Evolutionary conservation across 2,888 invertebrate genomes (phyloP).

Genomic region (Alsophila aescularia): DNA sequence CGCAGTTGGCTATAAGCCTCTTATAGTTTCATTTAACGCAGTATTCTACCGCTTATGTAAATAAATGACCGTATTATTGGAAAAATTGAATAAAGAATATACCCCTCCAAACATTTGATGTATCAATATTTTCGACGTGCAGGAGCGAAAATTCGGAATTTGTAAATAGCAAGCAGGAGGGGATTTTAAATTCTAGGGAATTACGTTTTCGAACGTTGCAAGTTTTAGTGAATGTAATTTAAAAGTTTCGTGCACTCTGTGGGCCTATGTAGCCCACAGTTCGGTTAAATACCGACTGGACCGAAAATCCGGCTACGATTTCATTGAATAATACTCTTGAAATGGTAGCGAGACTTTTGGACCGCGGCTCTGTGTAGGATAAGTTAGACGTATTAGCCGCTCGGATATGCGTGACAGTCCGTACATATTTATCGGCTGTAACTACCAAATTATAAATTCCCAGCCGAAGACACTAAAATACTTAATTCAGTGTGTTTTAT

Average conservation of each 20-base stretch:
- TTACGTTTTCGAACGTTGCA: slow-evolving; percentile 39
- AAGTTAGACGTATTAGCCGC: slow-evolving; percentile 50
- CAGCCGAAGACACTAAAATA: slow-evolving; percentile 46
- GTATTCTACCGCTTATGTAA: slow-evolving; percentile 70
- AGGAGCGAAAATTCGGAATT: slow-evolving; percentile 49
- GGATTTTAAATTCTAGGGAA: slow-evolving; percentile 64
- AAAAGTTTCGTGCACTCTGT: slow-evolving; percentile 51
- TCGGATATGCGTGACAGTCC: slow-evolving; percentile 24
- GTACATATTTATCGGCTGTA: neutral
- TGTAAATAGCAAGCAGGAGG: slow-evolving; percentile 56
- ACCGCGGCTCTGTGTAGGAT: slow-evolving; percentile 50
- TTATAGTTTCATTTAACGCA: slow-evolving; percentile 49
- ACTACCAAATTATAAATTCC: neutral
- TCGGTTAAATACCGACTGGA: slow-evolving; percentile 45
- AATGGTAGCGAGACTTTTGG: slow-evolving; percentile 1
- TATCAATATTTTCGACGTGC: slow-evolving; percentile 28
- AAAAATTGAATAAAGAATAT: slow-evolving; percentile 19
- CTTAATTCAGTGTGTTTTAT: slow-evolving; percentile 48
- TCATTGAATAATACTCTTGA: neutral
- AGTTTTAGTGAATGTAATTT: slow-evolving; percentile 64
- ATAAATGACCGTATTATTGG: slow-evolving; percentile 47
- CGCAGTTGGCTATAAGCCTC: slow-evolving; percentile 54
- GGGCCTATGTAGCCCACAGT: slow-evolving; percentile 58
- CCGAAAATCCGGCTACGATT: slow-evolving; percentile 3
- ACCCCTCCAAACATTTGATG: slow-evolving; percentile 32